Conservation (phyloP, 2,888 invertebrate species). For the Scrobipalpa atriplicella region DNA sequence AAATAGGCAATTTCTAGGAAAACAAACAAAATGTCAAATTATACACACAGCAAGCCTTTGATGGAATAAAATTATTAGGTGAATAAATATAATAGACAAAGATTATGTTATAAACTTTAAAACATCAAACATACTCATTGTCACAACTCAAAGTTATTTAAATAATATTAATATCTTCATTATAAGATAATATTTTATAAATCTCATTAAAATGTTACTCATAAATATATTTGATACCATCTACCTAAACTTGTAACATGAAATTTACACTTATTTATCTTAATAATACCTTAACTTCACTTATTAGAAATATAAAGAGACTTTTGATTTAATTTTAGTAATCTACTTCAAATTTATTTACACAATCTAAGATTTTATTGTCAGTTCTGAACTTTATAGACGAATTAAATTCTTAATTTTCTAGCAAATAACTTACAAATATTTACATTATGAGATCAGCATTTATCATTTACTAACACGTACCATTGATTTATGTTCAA, state of each 20-base stretch:
- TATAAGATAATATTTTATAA: too few species aligned
- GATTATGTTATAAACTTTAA: neutral
- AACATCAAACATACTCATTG: neutral
- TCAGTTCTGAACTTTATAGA: conserved; percentile 75
- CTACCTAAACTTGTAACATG: neutral
- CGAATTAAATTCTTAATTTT: conserved; percentile 16
- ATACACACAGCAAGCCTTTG: neutral
- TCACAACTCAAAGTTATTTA: neutral
- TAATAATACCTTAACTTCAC: conserved; percentile 6
- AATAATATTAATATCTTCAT: conserved; percentile 9
- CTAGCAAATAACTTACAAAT: conserved; percentile 46
- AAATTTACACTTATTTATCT: conserved; percentile 1
- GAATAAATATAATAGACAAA: neutral
- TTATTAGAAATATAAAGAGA: conserved; percentile 68
- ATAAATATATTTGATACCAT: conserved; percentile 42
- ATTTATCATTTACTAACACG: conserved; percentile 25
- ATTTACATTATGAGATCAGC: conserved; percentile 44
- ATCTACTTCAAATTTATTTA: conserved; percentile 48
- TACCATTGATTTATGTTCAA: conserved; percentile 31
- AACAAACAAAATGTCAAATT: neutral
- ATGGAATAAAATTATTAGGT: neutral
- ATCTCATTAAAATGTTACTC: too few species aligned
- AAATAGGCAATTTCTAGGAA: neutral
- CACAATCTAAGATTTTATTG: conserved; percentile 77
- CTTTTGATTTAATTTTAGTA: conserved; percentile 50